Evolutionary conservation across 2,113 vertebrate species (phyloP).

Genomic region (Zeus faber): DNA sequence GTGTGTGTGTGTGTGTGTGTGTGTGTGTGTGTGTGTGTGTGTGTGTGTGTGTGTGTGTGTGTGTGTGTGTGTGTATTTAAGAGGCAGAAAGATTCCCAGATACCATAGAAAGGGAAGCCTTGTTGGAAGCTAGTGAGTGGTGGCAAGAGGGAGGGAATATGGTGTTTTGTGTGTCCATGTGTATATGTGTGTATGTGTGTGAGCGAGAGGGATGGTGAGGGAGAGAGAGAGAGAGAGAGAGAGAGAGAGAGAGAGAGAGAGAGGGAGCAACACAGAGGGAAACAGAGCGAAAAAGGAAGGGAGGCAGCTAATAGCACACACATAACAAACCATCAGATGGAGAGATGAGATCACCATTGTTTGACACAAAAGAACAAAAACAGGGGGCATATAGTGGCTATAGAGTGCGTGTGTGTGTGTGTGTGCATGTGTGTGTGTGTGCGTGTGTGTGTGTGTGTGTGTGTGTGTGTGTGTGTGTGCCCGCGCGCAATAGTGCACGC

Average conservation of each 20-base stretch:
- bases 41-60: constrained; percentile 24
- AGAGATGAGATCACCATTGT: constrained; percentile 68
- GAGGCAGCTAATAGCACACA: constrained; percentile 51
- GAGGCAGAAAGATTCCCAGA: constrained; percentile 7
- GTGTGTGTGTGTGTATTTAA: not conserved
- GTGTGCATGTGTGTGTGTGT: no score
- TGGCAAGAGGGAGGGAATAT: constrained; percentile 3
- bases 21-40: constrained; percentile 4
- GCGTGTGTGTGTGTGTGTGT: constrained; percentile 8
- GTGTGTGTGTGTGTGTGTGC: constrained; percentile 7
- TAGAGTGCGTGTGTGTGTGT: constrained; percentile 12
- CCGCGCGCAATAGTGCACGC: no score
- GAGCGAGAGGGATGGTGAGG: constrained; percentile 8
- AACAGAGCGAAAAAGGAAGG: constrained; percentile 49
- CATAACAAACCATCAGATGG: constrained; percentile 51
- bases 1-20: constrained; percentile 5
- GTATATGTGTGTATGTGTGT: constrained; percentile 3
- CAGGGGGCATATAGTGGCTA: constrained; percentile 32
- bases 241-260: not conserved
- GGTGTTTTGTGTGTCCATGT: constrained; percentile 8
- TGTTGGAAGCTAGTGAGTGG: constrained; percentile 17
- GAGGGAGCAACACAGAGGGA: not conserved
- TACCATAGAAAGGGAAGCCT: constrained; percentile 27
- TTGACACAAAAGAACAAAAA: constrained; percentile 68
- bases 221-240: constrained; percentile 15